A percentile compares a stretch with the other conserved stretches of the same genome.
phyloP scores from a whole-genome alignment of 2,797 vertebrate species.

The Setipinna tenuifilis region DNA sequence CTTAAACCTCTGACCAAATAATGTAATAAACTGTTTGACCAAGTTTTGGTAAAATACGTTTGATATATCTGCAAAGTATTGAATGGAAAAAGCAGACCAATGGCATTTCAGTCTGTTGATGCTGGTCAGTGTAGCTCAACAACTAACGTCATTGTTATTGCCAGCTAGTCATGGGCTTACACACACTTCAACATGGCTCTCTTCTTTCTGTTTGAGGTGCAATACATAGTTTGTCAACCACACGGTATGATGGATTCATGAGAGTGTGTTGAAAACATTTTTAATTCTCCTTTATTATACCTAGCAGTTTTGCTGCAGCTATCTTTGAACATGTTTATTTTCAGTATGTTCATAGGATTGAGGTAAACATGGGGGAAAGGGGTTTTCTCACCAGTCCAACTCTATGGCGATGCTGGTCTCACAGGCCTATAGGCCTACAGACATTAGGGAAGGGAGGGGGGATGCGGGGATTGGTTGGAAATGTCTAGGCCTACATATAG shows the following conservation, averaged over 20 bases:
- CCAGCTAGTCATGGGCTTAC: too few relatives aligned
- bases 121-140: neutral
- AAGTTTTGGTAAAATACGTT: conserved; percentile 10
- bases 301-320: neutral
- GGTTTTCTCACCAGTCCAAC: too few relatives aligned
- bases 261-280: neutral
- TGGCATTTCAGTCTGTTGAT: too few relatives aligned
- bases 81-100: neutral
- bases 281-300: neutral
- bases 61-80: neutral
- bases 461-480: too few relatives aligned
- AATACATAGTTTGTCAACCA: neutral
- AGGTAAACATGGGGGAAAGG: too few relatives aligned
- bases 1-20: conserved; percentile 2
- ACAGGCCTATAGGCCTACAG: too few relatives aligned
- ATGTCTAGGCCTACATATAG: too few relatives aligned
- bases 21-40: conserved; percentile 19
- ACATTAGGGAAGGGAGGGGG: too few relatives aligned
- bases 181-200: neutral
- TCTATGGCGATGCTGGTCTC: too few relatives aligned
- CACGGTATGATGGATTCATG: neutral
- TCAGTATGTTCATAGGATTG: too few relatives aligned
- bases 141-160: neutral
- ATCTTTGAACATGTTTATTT: neutral
- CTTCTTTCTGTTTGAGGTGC: neutral